Evolutionary conservation across 2,797 vertebrate genomes (phyloP).

Genomic region (Poeciliopsis gracilis): DNA sequence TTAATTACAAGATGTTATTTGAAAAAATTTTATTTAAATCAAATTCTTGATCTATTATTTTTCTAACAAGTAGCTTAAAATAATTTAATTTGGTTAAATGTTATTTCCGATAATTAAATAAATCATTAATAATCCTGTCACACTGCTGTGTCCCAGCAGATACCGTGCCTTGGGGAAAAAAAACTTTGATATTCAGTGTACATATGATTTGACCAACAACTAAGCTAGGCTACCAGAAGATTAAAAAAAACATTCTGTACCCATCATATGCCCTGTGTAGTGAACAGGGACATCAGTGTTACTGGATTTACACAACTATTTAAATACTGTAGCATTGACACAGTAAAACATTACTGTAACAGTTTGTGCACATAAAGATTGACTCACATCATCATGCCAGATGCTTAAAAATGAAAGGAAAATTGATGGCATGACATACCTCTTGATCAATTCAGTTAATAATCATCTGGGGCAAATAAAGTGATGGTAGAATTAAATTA

Average conservation of each 20-base stretch:
- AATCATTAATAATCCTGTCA: background rate
- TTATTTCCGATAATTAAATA: background rate
- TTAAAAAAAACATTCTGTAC: background rate
- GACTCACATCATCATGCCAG: background rate
- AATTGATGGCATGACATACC: background rate
- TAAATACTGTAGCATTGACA: background rate
- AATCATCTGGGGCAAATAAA: background rate
- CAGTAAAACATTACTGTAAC: background rate
- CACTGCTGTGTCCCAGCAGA: background rate
- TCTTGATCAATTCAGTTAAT: background rate
- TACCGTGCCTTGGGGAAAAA: background rate
- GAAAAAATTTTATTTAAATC: background rate
- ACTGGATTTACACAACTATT: background rate
- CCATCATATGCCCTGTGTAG: background rate
- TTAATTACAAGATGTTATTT: background rate
- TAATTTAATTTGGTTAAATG: background rate
- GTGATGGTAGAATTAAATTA: background rate
- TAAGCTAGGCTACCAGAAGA: background rate
- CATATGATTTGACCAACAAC: background rate
- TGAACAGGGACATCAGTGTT: background rate
- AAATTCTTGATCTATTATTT: background rate
- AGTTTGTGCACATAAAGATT: background rate
- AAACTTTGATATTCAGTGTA: background rate
- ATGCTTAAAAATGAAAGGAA: background rate
- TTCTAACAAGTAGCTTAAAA: background rate